These are phyloP conservation scores for Scelioninae gen. 1 DNA, from an alignment of 2,888 invertebrate species.

Conservation along the genomic window DNA sequence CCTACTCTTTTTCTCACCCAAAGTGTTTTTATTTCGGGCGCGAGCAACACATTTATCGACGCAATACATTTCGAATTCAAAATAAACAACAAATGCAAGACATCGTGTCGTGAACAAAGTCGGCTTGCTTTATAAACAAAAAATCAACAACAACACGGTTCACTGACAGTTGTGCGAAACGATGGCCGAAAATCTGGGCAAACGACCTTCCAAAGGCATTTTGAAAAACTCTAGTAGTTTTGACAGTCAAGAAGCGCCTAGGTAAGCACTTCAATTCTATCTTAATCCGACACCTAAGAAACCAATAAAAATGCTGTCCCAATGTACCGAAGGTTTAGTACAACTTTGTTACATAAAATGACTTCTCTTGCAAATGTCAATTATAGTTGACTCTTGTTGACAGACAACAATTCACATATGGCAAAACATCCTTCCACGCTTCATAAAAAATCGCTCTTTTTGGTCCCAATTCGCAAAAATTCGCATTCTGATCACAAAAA, in stretches of 20 bases:
- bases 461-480: no score
- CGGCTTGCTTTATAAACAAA: constrained; percentile 35
- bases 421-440: no score
- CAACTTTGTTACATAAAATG: constrained; percentile 3
- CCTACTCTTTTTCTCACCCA: no score
- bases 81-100: constrained; percentile 48
- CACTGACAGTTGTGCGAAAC: constrained; percentile 13
- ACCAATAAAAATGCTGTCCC: no score
- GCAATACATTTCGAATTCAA: constrained; percentile 6
- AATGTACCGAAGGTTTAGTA: background rate
- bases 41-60: no score
- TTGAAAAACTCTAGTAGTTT: constrained; percentile 96
- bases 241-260: constrained; percentile 88
- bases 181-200: constrained; percentile 92
- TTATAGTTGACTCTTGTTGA: background rate
- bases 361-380: background rate
- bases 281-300: constrained; percentile 4
- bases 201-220: constrained; percentile 95
- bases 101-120: background rate
- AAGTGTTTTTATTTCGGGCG: no score
- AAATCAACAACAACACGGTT: constrained; percentile 5
- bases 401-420: background rate
- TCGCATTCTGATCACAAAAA: background rate
- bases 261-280: no score
- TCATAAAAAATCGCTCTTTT: no score